Evolutionary conservation across 2,797 vertebrate species (phyloP).

Genomic region (Pogoniulus pusillus): DNA sequence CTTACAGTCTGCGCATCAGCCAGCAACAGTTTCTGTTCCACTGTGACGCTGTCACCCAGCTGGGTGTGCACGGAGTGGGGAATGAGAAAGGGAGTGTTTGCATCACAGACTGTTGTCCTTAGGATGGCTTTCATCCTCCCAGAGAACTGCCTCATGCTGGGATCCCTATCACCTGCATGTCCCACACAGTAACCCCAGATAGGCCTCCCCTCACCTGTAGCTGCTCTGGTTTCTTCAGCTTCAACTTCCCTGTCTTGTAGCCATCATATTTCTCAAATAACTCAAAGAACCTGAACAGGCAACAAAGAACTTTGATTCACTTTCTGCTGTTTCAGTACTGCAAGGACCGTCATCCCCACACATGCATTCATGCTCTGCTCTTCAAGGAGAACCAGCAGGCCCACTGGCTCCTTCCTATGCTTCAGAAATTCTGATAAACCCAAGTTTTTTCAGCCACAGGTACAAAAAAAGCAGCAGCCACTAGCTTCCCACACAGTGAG

Average conservation of each 20-base stretch:
- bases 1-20: fast-evolving
- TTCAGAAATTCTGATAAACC: not conserved
- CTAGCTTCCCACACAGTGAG: not conserved
- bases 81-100: not conserved
- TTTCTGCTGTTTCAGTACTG: constrained; percentile 1
- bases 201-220: constrained; percentile 85
- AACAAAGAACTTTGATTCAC: constrained; percentile 12
- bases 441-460: not conserved
- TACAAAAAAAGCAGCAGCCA: not conserved
- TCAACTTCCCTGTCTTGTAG: constrained; percentile 96
- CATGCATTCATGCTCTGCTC: not conserved
- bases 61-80: fast-evolving
- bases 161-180: not conserved
- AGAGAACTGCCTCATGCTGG: not conserved
- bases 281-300: constrained; percentile 89
- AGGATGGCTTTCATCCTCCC: not conserved
- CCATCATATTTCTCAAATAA: constrained; percentile 97
- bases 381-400: not conserved
- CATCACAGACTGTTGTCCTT: not conserved
- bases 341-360: not conserved
- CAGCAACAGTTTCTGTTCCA: not conserved
- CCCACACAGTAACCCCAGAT: not conserved
- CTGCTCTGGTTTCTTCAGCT: constrained; percentile 96
- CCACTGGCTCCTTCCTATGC: not conserved
- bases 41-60: not conserved